Percentiles rank a stretch among this genome's conserved stretches.
Evolutionary conservation across 2,113 vertebrate genomes (phyloP).

Genomic region (Noctilio leporinus): DNA sequence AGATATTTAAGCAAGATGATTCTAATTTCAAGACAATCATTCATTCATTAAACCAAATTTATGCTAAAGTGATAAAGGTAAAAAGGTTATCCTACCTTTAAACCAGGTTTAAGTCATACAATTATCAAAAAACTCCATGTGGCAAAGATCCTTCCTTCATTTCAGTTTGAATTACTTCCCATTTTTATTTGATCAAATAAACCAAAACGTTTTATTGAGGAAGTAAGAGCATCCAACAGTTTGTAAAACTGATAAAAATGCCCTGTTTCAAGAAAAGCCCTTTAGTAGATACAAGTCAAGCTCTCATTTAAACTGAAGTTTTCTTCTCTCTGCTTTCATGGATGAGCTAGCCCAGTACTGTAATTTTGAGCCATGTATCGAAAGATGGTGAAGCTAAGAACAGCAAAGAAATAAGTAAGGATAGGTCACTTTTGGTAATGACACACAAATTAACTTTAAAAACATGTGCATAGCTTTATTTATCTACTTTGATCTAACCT

Average conservation of each 20-base stretch:
- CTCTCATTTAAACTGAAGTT: slow-evolving; percentile 57
- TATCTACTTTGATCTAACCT: slow-evolving; percentile 80
- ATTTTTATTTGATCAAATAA: slow-evolving; percentile 43
- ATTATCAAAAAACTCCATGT: slow-evolving; percentile 25
- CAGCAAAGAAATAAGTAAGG: slow-evolving; percentile 72
- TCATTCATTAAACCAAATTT: slow-evolving; percentile 29
- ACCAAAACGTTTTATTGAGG: slow-evolving; percentile 18
- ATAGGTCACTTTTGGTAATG: slow-evolving; percentile 82
- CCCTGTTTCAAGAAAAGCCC: slow-evolving; percentile 62
- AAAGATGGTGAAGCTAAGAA: slow-evolving; percentile 73
- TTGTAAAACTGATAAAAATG: slow-evolving; percentile 45
- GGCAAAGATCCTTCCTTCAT: slow-evolving; percentile 37
- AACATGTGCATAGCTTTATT: slow-evolving; percentile 86
- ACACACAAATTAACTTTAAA: slow-evolving; percentile 81
- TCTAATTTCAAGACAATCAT: slow-evolving; percentile 27
- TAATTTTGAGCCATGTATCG: slow-evolving; percentile 69
- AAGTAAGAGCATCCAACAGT: slow-evolving; percentile 34
- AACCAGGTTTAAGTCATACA: slow-evolving; percentile 41
- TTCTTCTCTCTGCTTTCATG: slow-evolving; percentile 65
- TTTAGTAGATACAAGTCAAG: slow-evolving; percentile 56
- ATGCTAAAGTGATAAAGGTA: slow-evolving; percentile 35
- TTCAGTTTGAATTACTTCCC: slow-evolving; percentile 30
- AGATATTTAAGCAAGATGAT: slow-evolving; percentile 44
- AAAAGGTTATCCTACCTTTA: slow-evolving; percentile 39
- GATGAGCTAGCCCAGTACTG: slow-evolving; percentile 70